Evolutionary conservation across 2,888 invertebrate genomes (phyloP), one percentile per base, ranked within the genome.

Genomic region (Dexiosoma caninum): DNA sequence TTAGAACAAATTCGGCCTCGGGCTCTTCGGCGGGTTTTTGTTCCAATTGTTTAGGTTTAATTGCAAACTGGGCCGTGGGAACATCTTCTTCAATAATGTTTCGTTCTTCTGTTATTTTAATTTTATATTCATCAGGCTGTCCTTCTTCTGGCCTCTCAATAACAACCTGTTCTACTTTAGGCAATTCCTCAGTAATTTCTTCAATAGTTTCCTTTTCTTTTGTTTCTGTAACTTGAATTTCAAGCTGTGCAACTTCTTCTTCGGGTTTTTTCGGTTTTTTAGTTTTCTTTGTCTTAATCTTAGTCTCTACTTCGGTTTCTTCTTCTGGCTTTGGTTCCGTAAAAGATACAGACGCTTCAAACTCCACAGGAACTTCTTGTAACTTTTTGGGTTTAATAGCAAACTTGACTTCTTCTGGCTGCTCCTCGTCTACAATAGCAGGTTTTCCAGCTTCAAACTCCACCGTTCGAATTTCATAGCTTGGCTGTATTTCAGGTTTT

Each of bases 221-320:
- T n/a, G 84, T 86, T 80, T 87, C 88, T n/a, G 85, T 81, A 35
- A 89, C 83, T 72, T 85, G 86, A 2, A 88, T 85, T 66, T 87
- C 84, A 6, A 87, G 84, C 27, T 84, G 78, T 40, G 84, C 84
- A 2, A 66, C 84, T 53, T 86, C 87, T 44, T 85, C 86, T 5
- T 83, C 74, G 44, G 83, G 83, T 75, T 86, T 84, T 2, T 86
- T 85, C 40, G 84, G 83, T 60, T 87, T 88, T 64, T 87, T 88
- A 3, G 83, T 57, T 74, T 88, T 82, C 23, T 84, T 85, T 40
- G 74, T 83, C 64, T 85, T 87, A 6, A 88, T 70, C 74, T 85
- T 74, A 42, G 85, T 82, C 84, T 86, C 85, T 79, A 86, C 85
- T 78, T 85, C 64, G 27, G 78, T 78, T 77, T 86, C 81, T 64